Base-by-base conservation (phyloP, 37 sponge, comb jelly and placozoan genomes). In the Axinella damicornis region DNA sequence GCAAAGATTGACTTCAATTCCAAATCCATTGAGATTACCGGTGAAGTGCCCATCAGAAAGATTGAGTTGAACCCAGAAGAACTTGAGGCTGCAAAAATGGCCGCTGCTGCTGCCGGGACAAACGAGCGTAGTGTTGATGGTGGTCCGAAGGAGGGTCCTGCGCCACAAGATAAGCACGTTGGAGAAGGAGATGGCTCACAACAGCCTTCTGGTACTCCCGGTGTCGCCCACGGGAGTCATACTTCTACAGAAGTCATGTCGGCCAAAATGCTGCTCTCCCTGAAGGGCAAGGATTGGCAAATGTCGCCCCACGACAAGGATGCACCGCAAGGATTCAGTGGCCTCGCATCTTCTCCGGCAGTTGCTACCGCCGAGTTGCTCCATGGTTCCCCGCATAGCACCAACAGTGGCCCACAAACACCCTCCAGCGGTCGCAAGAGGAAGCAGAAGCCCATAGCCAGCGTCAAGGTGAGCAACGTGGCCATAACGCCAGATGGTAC, bases 231-330 rank as follows among this genome's bases (percentile, higher is more conserved):
- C 33, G 33, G 72, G 32, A 74, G 80, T 56, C 76, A 77, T 61
- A 65, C 89, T 1, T 74, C 89, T 0, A 53, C 76, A 2, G 89
- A 88, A 52, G 78, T 88, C 25, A 88, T 88, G 89, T 88, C 89
- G 11, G 89, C 89, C 34, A 69, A 82, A 59, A 46, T 82, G 19
- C 78, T 88, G 20, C 71, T 88, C 31, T 88, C 89, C 2, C 77
- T 88, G 33, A 85, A 77, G 2, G 54, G 36, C 32, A 82, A 82
- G 30, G 72, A 82, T 17, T 80, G 81, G 81, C 53, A 54, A 16
- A 54, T 22, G 17, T 82, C 83, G 11, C 62, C 72, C 0, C 25
- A 17, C 0, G 37, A 63, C 38, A 40, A 20, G 18, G 28, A 21
- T 0, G 36, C 40, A 5, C 38, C 27, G 0, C 46, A 46, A 46